Base-by-base conservation (phyloP, 2,888 invertebrate species). In the Thymelicus acteon region DNA sequence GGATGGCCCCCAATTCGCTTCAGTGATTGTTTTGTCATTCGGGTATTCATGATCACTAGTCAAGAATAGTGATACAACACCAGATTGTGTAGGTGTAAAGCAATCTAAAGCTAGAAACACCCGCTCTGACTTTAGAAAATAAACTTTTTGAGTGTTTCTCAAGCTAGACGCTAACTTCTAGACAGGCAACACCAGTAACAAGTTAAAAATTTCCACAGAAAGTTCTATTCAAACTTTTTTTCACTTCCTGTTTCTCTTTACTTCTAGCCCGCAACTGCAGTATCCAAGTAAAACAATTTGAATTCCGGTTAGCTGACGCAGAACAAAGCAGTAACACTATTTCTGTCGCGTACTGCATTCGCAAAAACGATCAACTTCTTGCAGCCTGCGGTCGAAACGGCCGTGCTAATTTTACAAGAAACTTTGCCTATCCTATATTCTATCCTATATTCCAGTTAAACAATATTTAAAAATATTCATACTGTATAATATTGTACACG, bases 251-350 rank as follows among this genome's bases (percentile, higher is more conserved):
- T 39, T 48, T 57, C 54, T 13, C 62, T 31, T 54, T 68, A 62
- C 62, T 63, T 60, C 58, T 19, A 57, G 62, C 40, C 7, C 3
- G n/a, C 63, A 37, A 63, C 66, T 67, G 49, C 54, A 63, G 47
- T 69, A 48, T 69, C 57, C 47, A 58, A 63, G 68, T 57, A 57
- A 69, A 69, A 69, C 68, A 69, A 69, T 69, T 63, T 63, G 57
- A 69, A 63, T 69, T 62, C 57, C 57, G 68, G 57, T 48, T 24
- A 66, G 57, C 44, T 13, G 57, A 44, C 54, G 15, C 66, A 31
- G 47, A 66, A 48, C 47, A 48, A 58, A 60, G 15, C 66, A 48
- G 58, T 47, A 47, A 66, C 31, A 66, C 58, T 66, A 66, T 66
- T 66, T 58, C 47, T 48, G 66, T 60, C 48, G 58, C 37, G 7